Evolutionary conservation across 2,888 invertebrate species (phyloP), one percentile per base, ranked within the genome.

Genomic region (Heterodera filipjevi): DNA sequence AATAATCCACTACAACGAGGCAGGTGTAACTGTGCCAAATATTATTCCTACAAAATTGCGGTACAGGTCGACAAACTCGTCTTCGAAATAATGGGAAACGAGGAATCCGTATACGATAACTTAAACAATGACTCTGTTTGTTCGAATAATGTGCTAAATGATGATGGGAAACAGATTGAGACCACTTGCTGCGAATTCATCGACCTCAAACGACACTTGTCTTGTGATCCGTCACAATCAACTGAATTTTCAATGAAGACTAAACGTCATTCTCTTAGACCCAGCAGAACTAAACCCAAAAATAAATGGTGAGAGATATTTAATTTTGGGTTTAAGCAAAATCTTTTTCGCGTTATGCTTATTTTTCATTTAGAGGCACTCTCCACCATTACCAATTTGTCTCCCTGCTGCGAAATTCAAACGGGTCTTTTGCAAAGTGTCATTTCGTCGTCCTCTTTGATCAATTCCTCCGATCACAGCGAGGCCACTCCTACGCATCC

Each of bases 61-160:
- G n/a, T 22, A 32, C 66, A 80, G 79, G 80, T 74, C 16, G 79
- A 79, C 79, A 66, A 79, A 44, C 32, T 80, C 35, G 79, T 80
- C 49, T 79, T 79, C 59, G 79, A 79, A 39, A 79, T 79, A 80
- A 80, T 79, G 79, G 80, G 79, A 0, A 80, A 79, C 16, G 80
- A 79, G 2, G 64, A 19, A 19, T 46, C 66, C 12, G 19, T 59
- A 8, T 79, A n/a, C 53, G 74, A 59, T 27, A n/a, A n/a, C 22
- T n/a, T n/a, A n/a, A 59, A 33, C 22, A 74, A 77, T 53, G 46
- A 77, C 19, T 66, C 66, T 19, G 70, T 39, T 75, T 32, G 14
- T 64, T n/a, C 27, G 59, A n/a, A 59, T 12, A 73, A 73, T n/a
- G 46, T 53, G 22, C 27, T 35, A 30, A 73, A 73, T 33, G 27